phyloP scores from a whole-genome alignment of 2,797 vertebrate species.

The Schizopygopsis malacanthus region DNA sequence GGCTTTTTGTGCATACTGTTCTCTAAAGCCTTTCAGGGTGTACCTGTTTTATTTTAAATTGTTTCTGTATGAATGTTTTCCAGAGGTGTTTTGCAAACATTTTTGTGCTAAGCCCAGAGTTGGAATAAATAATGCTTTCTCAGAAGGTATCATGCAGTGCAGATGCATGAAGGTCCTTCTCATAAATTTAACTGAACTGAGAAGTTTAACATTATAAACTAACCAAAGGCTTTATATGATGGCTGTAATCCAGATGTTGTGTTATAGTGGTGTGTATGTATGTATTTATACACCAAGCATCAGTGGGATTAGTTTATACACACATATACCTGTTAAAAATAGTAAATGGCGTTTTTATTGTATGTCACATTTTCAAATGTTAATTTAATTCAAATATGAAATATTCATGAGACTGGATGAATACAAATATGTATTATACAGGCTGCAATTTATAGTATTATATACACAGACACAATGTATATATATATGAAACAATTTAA shows the following conservation, averaged over 20 bases:
- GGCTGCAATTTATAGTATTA: too few relatives aligned
- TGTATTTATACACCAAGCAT: background rate
- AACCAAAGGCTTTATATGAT: background rate
- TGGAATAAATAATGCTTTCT: background rate
- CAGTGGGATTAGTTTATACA: background rate
- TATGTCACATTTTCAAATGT: too few relatives aligned
- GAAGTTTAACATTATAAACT: background rate
- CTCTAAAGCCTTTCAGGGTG: background rate
- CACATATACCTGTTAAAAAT: background rate
- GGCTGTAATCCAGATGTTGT: background rate
- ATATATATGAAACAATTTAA: too few relatives aligned
- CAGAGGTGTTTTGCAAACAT: background rate
- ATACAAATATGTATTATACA: too few relatives aligned
- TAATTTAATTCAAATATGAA: too few relatives aligned
- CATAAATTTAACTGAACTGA: background rate
- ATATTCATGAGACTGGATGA: too few relatives aligned
- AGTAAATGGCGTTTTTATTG: background rate
- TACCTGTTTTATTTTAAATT: background rate
- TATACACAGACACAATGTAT: too few relatives aligned
- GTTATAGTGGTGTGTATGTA: background rate
- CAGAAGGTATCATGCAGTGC: background rate
- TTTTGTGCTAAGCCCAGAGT: background rate
- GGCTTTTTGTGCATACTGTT: too few relatives aligned
- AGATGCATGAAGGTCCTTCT: background rate
- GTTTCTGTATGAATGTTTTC: background rate